phyloP scores from a whole-genome alignment of 1,140 invertebrate genomes.

The Calephelis virginiensis region DNA sequence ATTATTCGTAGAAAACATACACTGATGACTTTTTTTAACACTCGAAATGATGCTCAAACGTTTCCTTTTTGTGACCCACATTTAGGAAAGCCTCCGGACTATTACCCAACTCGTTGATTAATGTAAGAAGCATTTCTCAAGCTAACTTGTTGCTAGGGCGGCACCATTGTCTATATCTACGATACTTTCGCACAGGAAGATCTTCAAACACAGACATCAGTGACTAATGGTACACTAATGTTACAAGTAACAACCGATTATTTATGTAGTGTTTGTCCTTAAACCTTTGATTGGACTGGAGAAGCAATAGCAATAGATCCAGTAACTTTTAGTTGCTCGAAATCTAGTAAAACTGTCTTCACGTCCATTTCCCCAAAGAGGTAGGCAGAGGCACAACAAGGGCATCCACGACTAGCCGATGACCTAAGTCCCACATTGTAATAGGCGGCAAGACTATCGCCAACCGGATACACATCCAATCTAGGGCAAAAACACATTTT shows the following conservation, averaged over 20 bases:
- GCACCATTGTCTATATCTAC: constrained; percentile 48
- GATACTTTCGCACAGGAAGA: constrained; percentile 48
- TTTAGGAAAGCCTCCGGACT: constrained; percentile 23
- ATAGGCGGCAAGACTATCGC: too few species aligned
- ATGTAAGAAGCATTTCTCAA: constrained; percentile 47
- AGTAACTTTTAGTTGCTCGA: too few species aligned
- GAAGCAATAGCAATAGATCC: too few species aligned
- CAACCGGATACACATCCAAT: too few species aligned
- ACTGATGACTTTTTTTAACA: constrained; percentile 18
- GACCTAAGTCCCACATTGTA: too few species aligned
- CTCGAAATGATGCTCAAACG: constrained; percentile 11
- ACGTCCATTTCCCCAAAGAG: too few species aligned
- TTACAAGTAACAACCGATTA: constrained; percentile 42
- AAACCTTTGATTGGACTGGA: background rate
- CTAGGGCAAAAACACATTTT: too few species aligned
- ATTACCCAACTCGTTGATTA: constrained; percentile 58
- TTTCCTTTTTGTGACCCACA: constrained; percentile 15
- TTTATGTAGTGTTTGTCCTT: constrained; percentile 5
- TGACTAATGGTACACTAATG: constrained; percentile 42
- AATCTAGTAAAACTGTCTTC: too few species aligned
- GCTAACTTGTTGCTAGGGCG: constrained; percentile 61
- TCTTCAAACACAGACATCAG: constrained; percentile 40
- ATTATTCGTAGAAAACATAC: background rate
- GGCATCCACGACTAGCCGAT: too few species aligned
- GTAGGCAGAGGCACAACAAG: too few species aligned